Percentiles rank a stretch among this genome's conserved stretches.
Conservation (phyloP, 2,113 vertebrate species). For the Entomyzon cyanotis region DNA sequence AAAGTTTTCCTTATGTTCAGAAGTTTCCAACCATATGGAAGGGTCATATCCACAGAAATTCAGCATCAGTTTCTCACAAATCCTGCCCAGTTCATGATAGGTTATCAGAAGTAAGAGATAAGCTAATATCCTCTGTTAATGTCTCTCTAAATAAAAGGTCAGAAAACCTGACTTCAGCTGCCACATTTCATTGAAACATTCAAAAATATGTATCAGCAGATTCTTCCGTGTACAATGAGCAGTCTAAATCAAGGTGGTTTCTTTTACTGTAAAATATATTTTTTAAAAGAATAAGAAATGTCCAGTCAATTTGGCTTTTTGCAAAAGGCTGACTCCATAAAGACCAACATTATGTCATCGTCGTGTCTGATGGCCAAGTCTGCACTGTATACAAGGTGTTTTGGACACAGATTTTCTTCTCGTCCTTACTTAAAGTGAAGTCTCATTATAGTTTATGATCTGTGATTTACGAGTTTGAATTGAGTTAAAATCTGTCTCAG, state of each 20-base stretch:
- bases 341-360: conserved; percentile 15
- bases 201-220: background rate
- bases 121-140: background rate
- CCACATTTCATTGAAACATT: background rate
- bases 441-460: conserved; percentile 50
- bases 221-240: background rate
- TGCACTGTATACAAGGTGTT: conserved; percentile 28
- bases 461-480: conserved; percentile 50
- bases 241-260: background rate
- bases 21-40: background rate
- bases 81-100: background rate
- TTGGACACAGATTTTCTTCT: conserved; percentile 31
- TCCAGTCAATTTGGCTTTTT: background rate
- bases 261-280: background rate
- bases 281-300: background rate
- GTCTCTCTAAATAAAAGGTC: background rate
- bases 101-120: background rate
- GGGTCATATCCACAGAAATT: background rate
- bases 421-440: conserved; percentile 1
- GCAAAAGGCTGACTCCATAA: conserved; percentile 4
- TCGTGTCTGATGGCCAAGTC: conserved; percentile 4
- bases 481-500: conserved; percentile 4
- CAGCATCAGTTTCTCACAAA: background rate
- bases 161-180: background rate
- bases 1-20: background rate